Base-by-base conservation (phyloP, 53 echinoderm and acorn worm species). In the Astropecten irregularis region DNA sequence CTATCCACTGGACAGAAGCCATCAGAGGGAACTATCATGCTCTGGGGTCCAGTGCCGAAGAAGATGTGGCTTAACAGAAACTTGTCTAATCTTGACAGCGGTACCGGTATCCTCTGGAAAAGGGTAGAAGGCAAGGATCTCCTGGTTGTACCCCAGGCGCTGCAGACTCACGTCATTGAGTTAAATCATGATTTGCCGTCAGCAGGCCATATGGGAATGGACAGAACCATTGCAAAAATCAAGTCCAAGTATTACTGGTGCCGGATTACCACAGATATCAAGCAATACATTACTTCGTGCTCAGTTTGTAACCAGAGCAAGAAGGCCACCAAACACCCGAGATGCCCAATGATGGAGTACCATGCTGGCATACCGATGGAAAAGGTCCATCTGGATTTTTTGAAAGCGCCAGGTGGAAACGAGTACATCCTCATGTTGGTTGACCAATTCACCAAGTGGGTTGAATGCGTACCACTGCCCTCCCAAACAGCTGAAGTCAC, bases 361-460 rank as follows among this genome's bases (percentile, higher is more conserved):
- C 55, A 73, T 57, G 84, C 54, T 15, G 84, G 84, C 0, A 23
- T 53, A 2, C 71, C 60, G 3, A 72, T 71, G 59, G 72, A 84
- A 36, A 33, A 70, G 27, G 84, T 84, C 2, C 53, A 73, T 42
- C 9, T 72, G n/a, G 56, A 55, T 53, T 13, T 70, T 3, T 71
- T 71, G 15, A 54, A 54, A 21, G 33, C 84, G 1, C 14, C 51
- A 7, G 22, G 26, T 18, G 71, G 84, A 20, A 84, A 71, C 25
- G 57, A 71, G 31, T 84, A 55, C 60, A 71, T 71, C 23, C 36
- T 84, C 8, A 49, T 84, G 22, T 37, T 84, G 66, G 84, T 76
- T 2, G 84, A 84, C 38, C 72, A 73, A 20, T 84, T 84, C 49
- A 84, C 84, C n/a, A n/a, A n/a, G n/a, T n/a, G n/a, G n/a, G n/a